Base-by-base conservation (phyloP, 2,888 invertebrate genomes). In the Lasioglossum marginatum region DNA sequence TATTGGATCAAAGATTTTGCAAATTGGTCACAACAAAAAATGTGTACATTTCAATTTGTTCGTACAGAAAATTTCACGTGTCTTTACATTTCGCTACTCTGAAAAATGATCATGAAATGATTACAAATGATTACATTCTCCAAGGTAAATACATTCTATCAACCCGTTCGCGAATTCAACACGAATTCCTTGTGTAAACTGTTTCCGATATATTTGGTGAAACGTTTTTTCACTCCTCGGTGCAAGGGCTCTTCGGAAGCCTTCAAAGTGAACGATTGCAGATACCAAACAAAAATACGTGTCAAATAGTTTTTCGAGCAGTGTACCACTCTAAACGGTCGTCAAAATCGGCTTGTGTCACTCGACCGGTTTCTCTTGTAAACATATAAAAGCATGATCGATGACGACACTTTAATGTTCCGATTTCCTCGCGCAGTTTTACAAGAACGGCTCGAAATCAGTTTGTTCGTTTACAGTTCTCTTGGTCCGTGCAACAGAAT, bases 401-500 rank as follows among this genome's bases (percentile, higher is more conserved):
- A 63, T 63, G 14, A 16, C 6, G 31, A 31, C 60, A 63, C 27
- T 5, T 31, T 19, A 63, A 63, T 31, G 57, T 31, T 16, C 63
- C 12, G 63, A 31, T 70, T 40, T n/a, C 14, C 14, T 40, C 2
- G 10, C 1, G 10, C 40, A 27, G 1, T 0, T 40, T 40, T n/a
- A 0, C 23, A 37, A 66, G 72, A 34, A 27, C n/a, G 1, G 57
- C 16, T 63, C 6, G 34, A 8, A 4, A n/a, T 14, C 5, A 52
- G 57, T 77, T 70, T 52, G 43, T 76, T 66, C 75, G 78, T 83
- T 85, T 76, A 73, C 75, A 72, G 66, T 79, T 78, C 71, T 71
- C 79, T 63, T 43, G 75, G 34, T 79, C 45, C 75, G 75, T 85
- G 79, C 79, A 76, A 83, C 66, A 76, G 79, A 85, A 83, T 85